Percentiles rank a stretch among this genome's conserved stretches.
These are phyloP conservation scores for Scolopax bukidnonensis DNA, from an alignment of 2,797 vertebrate species.

Conservation along the genomic window DNA sequence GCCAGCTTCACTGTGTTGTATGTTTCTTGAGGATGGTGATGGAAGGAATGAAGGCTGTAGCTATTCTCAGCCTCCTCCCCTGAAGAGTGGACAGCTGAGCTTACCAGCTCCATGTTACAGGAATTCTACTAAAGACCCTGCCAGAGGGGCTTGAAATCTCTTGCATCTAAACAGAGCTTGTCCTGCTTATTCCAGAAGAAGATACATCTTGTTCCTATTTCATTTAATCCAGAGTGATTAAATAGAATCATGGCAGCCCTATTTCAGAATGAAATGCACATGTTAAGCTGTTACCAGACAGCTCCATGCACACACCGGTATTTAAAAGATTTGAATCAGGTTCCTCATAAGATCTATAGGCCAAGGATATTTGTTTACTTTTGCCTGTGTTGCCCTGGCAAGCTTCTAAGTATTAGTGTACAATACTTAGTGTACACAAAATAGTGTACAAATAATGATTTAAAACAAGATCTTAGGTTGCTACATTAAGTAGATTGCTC, in stretches of 20 bases:
- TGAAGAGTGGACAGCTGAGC: not conserved
- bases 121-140: not conserved
- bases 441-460: not conserved
- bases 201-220: constrained; percentile 26
- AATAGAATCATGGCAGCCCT: not conserved
- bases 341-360: not conserved
- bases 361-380: not conserved
- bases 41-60: not conserved
- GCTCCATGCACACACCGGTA: not conserved
- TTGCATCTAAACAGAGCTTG: not conserved
- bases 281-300: not conserved
- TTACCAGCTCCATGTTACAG: not conserved
- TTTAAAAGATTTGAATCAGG: not conserved
- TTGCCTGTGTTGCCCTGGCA: not conserved
- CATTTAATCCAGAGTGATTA: not conserved
- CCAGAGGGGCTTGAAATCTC: not conserved
- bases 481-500: not conserved
- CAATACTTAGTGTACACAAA: too few relatives aligned
- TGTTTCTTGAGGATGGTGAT: not conserved
- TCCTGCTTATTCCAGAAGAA: not conserved
- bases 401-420: not conserved
- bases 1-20: not conserved
- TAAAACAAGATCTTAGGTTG: not conserved
- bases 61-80: not conserved
- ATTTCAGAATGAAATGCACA: constrained; percentile 7